Evolutionary conservation across 2,888 invertebrate species (phyloP).

Genomic region (Drosophila nr. perissopoda): DNA sequence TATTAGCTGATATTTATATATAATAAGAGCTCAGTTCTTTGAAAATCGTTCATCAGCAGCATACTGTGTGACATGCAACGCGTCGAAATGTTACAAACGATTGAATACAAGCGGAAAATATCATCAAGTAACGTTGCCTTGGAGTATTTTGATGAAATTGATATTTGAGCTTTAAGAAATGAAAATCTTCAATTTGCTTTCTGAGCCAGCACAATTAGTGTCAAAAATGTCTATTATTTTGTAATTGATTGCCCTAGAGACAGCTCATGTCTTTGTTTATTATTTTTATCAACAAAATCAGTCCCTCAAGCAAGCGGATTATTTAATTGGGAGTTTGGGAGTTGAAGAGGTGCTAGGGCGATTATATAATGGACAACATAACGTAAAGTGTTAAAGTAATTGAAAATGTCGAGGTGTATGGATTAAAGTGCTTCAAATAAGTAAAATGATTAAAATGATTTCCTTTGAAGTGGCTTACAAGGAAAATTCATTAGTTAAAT

Average conservation of each 20-base stretch:
- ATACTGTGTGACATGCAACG: slow-evolving; percentile 29
- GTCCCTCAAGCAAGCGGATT: background rate
- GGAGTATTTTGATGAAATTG: slow-evolving; percentile 18
- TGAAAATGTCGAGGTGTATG: slow-evolving; percentile 30
- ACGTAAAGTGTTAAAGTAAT: slow-evolving; percentile 44
- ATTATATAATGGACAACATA: background rate
- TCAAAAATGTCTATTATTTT: background rate
- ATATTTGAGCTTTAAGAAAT: slow-evolving; percentile 32
- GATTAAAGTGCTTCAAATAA: slow-evolving; percentile 5
- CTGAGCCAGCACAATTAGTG: background rate
- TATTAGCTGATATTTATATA: slow-evolving; percentile 31
- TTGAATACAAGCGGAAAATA: slow-evolving; percentile 31
- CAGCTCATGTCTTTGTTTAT: background rate
- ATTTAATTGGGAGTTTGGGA: background rate
- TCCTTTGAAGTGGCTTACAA: slow-evolving; percentile 42
- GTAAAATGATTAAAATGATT: slow-evolving; percentile 14
- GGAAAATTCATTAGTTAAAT: slow-evolving; percentile 58
- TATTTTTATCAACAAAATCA: background rate
- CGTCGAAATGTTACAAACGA: slow-evolving; percentile 15
- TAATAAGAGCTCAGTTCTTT: slow-evolving; percentile 26
- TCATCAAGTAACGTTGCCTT: slow-evolving; percentile 12
- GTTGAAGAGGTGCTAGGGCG: slow-evolving; percentile 31
- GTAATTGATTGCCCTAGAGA: background rate
- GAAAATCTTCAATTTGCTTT: slow-evolving; percentile 2
- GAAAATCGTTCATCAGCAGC: background rate